Base-by-base conservation (phyloP, 2,888 invertebrate genomes). In the Ormia ochracea region DNA sequence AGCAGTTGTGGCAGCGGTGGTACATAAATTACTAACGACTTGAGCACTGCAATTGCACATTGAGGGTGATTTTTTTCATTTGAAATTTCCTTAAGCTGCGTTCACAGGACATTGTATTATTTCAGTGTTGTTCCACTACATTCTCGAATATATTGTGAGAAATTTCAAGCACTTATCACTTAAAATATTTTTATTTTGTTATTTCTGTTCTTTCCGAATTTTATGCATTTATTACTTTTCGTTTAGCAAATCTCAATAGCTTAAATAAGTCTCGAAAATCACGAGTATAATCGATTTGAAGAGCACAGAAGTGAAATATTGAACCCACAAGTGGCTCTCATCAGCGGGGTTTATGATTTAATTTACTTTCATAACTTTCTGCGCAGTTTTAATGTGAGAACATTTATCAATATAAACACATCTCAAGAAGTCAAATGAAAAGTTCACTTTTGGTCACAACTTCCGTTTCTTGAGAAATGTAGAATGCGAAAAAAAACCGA, bases 241-340 rank as follows among this genome's bases (percentile, higher is more conserved):
- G 17, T 68, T 75, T 61, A 5, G 28, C 21, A 28, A 31, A 59
- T 48, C 50, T 41, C 50, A 61, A 69, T 58, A 56, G 23, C 58
- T 45, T 61, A 19, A 56, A 74, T 41, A 36, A 66, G 36, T 54
- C 31, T 50, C 12, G 36, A 52, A 45, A 33, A 9, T 52, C n/a
- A n/a, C n/a, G n/a, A n/a, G n/a, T 17, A 33, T 70, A 77, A 77
- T 70, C 76, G 76, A 77, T 50, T 63, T 63, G 23, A 77, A 58
- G 69, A 65, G 63, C 76, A 63, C 21, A 58, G 17, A 63, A 70
- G 81, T 80, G 80, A 70, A 72, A 80, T 80, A 78, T 82, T 80
- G 79, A 78, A 78, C 76, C 79, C 85, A 87, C 86, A 87, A 87
- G 87, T 87, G 88, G 88, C 87, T 87, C 87, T 85, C 87, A 87